Evolutionary conservation across 1,140 invertebrate genomes (phyloP).

Genomic region (Dinothrombium tinctorium): DNA sequence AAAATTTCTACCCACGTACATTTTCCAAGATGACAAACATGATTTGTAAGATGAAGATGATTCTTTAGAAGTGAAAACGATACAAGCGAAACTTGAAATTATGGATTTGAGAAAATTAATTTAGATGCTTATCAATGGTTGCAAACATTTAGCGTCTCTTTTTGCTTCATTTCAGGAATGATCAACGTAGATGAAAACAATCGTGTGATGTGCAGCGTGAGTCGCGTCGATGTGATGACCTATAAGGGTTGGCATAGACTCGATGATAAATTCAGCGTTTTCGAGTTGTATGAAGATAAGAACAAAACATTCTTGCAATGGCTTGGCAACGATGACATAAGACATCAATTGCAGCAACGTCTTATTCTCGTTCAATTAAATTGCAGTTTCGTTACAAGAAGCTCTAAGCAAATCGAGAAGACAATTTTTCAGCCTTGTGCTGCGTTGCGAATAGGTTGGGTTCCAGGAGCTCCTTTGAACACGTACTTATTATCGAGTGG

Average conservation of each 20-base stretch:
- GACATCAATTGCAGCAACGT: conserved; percentile 44
- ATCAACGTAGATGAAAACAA: no score
- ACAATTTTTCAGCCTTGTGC: conserved; percentile 47
- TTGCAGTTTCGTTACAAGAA: conserved; percentile 40
- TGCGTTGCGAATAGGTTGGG: conserved; percentile 54
- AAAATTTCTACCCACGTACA: no score
- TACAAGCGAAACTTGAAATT: no score
- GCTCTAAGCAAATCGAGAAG: conserved; percentile 23
- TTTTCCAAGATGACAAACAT: no score
- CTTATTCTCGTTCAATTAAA: conserved; percentile 48
- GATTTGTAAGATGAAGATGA: no score
- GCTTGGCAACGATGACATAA: conserved; percentile 45
- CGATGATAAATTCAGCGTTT: conserved; percentile 37
- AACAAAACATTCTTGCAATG: conserved; percentile 52
- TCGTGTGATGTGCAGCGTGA: conserved; percentile 50
- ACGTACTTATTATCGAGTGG: conserved; percentile 15
- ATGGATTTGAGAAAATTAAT: no score
- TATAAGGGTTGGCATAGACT: conserved; percentile 40
- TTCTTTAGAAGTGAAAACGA: no score
- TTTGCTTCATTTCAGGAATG: no score
- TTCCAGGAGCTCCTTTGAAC: conserved; percentile 34
- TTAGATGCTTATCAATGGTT: no score
- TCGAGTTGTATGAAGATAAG: conserved; percentile 48
- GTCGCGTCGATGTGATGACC: conserved; percentile 49
- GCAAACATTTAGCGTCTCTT: no score